Evolutionary conservation across 2,888 invertebrate genomes (phyloP).

Genomic region (Tuberolachnus salignus): DNA sequence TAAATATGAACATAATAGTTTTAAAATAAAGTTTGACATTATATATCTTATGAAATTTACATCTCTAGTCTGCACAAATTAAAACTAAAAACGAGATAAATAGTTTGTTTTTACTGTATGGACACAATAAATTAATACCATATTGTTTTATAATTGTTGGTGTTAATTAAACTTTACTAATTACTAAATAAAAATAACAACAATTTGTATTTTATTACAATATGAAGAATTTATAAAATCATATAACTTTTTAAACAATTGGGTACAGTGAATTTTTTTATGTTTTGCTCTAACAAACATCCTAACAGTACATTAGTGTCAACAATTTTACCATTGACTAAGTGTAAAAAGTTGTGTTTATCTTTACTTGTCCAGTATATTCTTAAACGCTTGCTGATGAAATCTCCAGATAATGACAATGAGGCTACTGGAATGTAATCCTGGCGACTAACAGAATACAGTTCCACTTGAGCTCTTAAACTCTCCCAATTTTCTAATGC

Average conservation of each 20-base stretch:
- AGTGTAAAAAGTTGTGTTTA: conserved; percentile 69
- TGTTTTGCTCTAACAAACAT: conserved; percentile 73
- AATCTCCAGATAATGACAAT: conserved; percentile 74
- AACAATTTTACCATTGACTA: conserved; percentile 76
- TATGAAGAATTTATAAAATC: not conserved
- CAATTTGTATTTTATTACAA: no score
- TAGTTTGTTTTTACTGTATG: no score
- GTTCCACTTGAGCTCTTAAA: conserved; percentile 72
- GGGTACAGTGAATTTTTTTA: conserved; percentile 62
- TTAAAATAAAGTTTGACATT: no score
- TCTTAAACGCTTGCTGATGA: conserved; percentile 77
- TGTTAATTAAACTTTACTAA: not conserved
- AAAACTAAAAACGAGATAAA: no score
- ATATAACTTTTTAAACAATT: conserved; percentile 56
- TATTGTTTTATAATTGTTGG: not conserved
- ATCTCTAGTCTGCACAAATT: no score
- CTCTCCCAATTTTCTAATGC: conserved; percentile 71
- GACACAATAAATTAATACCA: not conserved
- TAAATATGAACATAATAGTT: no score
- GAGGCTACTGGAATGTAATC: conserved; percentile 76
- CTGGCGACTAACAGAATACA: conserved; percentile 72
- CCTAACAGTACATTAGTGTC: conserved; percentile 77
- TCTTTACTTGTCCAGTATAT: conserved; percentile 70
- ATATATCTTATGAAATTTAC: no score
- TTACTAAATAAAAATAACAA: not conserved